Evolutionary conservation across 1,140 invertebrate genomes (phyloP).

Genomic region (Drosophila asahinai): DNA sequence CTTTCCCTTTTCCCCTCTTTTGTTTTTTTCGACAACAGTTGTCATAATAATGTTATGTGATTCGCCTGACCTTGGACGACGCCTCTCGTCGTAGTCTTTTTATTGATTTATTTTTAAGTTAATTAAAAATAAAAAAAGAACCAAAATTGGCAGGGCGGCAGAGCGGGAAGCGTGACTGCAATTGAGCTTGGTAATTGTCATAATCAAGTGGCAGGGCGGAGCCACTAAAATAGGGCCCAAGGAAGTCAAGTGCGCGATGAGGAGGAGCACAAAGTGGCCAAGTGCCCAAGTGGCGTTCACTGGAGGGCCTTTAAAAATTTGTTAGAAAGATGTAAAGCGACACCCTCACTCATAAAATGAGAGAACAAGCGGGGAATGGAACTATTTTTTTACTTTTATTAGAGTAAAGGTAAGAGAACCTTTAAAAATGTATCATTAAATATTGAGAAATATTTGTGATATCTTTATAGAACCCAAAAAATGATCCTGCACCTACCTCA

Average conservation of each 20-base stretch:
- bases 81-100: constrained; percentile 15
- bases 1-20: background rate
- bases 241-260: constrained; percentile 1
- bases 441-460: too few relatives aligned
- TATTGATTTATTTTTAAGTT: constrained; percentile 77
- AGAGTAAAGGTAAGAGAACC: too few relatives aligned
- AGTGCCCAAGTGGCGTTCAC: constrained; percentile 9
- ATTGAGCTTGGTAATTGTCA: constrained; percentile 61
- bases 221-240: too few relatives aligned
- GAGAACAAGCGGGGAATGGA: background rate
- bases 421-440: too few relatives aligned
- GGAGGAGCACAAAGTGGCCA: constrained; percentile 10
- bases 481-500: too few relatives aligned
- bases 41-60: constrained; percentile 72
- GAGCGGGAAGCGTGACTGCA: constrained; percentile 26
- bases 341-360: too few relatives aligned
- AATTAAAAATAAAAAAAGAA: constrained; percentile 66
- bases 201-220: constrained; percentile 36
- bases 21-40: constrained; percentile 38
- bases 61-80: constrained; percentile 57
- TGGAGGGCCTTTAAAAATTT: background rate
- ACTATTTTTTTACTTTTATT: too few relatives aligned
- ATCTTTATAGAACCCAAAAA: too few relatives aligned
- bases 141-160: constrained; percentile 1
- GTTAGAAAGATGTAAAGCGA: too few relatives aligned